These are phyloP conservation scores for Steatocranus sp. DNA, from an alignment of 2,797 vertebrate genomes.

Conservation along the genomic window DNA sequence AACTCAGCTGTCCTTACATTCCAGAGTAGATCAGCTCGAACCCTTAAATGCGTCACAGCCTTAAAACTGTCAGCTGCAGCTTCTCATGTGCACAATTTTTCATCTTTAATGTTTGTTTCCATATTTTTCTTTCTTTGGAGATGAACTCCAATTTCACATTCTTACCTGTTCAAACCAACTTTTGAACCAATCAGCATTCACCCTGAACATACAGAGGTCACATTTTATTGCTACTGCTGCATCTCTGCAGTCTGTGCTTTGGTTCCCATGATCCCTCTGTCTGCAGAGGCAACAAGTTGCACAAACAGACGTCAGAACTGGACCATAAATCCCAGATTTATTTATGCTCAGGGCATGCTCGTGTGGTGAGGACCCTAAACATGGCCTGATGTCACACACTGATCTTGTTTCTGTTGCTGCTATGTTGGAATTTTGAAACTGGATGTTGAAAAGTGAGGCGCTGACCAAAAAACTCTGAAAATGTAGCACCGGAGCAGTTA, in stretches of 20 bases:
- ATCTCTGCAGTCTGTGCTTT: background rate
- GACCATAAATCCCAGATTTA: background rate
- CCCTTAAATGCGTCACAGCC: background rate
- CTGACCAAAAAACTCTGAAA: background rate
- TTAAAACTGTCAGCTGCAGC: background rate
- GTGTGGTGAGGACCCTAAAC: background rate
- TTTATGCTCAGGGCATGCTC: background rate
- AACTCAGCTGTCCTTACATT: background rate
- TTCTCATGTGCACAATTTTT: accelerated
- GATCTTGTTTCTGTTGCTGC: background rate
- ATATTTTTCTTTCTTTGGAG: background rate
- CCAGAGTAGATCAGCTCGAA: background rate
- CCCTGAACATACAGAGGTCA: background rate
- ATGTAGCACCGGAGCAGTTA: background rate
- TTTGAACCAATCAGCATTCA: background rate
- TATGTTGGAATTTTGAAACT: background rate
- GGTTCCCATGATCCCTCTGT: background rate
- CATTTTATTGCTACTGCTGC: accelerated
- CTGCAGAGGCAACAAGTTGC: background rate
- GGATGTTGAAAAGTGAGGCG: background rate
- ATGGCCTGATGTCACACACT: background rate
- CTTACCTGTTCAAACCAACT: background rate
- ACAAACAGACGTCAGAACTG: background rate
- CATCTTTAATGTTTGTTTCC: background rate
- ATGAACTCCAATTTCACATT: background rate